phyloP scores from a whole-genome alignment of 2,113 vertebrate genomes.

The Tapirus terrestris region DNA sequence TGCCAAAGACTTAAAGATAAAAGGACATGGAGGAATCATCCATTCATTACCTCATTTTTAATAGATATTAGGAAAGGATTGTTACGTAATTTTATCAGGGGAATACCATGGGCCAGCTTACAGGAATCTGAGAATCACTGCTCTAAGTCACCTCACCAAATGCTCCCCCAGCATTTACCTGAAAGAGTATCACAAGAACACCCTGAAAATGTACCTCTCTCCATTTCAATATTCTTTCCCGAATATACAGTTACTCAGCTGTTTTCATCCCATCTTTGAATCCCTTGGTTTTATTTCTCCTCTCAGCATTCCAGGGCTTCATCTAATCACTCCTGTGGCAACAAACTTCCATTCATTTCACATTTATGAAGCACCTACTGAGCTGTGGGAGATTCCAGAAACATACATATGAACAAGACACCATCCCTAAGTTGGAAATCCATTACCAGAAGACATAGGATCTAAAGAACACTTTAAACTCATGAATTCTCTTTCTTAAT shows the following conservation, averaged over 20 bases:
- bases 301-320: not conserved
- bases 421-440: not conserved
- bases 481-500: not conserved
- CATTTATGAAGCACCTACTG: not conserved
- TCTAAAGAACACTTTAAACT: not conserved
- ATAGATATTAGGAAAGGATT: not conserved
- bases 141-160: not conserved
- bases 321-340: not conserved
- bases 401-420: not conserved
- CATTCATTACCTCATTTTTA: not conserved
- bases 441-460: not conserved
- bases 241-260: not conserved
- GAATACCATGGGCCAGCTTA: not conserved
- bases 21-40: not conserved
- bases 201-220: not conserved
- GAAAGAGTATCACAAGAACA: not conserved
- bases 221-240: not conserved
- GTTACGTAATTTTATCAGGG: not conserved
- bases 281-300: not conserved
- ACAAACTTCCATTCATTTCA: not conserved
- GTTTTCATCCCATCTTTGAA: not conserved
- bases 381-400: not conserved
- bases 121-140: not conserved
- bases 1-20: not conserved
- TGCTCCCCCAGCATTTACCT: not conserved